Percentiles rank a stretch among this genome's conserved stretches.
These are phyloP conservation scores for Pseudotriccus pelzelni DNA, from an alignment of 2,797 vertebrate species.

Conservation along the genomic window DNA sequence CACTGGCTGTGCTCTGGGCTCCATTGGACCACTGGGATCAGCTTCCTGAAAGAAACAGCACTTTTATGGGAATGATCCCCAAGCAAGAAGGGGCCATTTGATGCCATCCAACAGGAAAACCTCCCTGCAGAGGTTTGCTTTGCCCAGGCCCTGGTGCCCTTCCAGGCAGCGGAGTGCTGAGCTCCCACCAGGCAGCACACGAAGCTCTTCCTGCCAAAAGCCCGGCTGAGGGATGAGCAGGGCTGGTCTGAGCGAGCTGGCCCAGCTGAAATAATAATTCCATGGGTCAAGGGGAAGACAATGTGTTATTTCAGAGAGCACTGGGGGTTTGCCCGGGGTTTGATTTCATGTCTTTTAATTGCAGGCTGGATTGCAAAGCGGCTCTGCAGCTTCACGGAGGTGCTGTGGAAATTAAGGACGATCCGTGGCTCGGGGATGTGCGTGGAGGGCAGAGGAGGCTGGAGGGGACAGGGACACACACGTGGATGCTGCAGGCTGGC, in stretches of 20 bases:
- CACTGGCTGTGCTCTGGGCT: background rate
- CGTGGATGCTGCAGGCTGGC: background rate
- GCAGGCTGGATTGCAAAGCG: accelerated
- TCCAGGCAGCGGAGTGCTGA: background rate
- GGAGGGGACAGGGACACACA: background rate
- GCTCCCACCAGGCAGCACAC: background rate
- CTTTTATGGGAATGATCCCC: accelerated
- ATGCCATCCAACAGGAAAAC: background rate
- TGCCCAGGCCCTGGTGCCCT: background rate
- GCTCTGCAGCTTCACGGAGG: background rate
- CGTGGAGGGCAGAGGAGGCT: accelerated
- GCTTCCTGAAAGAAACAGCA: background rate
- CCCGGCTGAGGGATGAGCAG: background rate
- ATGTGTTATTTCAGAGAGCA: background rate
- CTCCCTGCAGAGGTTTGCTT: background rate
- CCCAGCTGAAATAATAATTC: background rate
- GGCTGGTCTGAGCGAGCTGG: background rate
- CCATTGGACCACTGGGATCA: accelerated
- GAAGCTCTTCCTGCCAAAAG: background rate
- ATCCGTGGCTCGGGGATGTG: background rate
- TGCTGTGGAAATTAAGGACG: background rate
- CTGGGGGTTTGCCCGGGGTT: background rate
- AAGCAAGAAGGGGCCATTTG: background rate
- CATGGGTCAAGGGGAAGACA: background rate
- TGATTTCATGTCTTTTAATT: accelerated